Conservation (phyloP, 2,888 invertebrate genomes). For the Stenchaetothrips biformis region DNA sequence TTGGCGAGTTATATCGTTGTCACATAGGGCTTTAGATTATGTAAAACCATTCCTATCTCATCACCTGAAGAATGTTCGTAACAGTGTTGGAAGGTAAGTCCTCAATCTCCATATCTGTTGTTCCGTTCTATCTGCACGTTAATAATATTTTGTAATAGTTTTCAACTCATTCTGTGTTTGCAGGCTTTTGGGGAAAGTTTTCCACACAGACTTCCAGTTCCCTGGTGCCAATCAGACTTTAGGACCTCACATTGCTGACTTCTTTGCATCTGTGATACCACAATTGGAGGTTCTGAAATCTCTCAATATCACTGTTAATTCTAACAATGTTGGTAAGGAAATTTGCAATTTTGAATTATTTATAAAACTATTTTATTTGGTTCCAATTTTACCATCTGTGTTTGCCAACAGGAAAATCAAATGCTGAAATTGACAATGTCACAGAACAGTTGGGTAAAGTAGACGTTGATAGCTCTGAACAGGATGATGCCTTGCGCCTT, state of each 20-base stretch:
- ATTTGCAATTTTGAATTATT: conserved; percentile 13
- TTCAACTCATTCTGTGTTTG: conserved; percentile 34
- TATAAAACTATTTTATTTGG: conserved; percentile 20
- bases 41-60: conserved; percentile 62
- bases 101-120: neutral
- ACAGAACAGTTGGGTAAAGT: conserved; percentile 1
- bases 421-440: conserved; percentile 4
- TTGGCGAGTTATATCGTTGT: conserved; percentile 70
- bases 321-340: conserved; percentile 20
- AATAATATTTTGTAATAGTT: neutral
- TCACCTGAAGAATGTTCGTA: conserved; percentile 79
- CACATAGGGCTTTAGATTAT: conserved; percentile 57
- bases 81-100: conserved; percentile 63
- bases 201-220: conserved; percentile 52
- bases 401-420: conserved; percentile 12
- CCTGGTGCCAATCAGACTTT: conserved; percentile 43
- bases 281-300: conserved; percentile 49
- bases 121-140: neutral
- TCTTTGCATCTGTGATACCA: conserved; percentile 51
- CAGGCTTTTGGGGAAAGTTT: conserved; percentile 54
- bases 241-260: conserved; percentile 49
- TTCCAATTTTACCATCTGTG: conserved; percentile 20
- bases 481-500: conserved; percentile 27
- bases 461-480: conserved; percentile 26
- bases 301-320: conserved; percentile 7